Evolutionary conservation across 2,888 invertebrate genomes (phyloP), one percentile per base, ranked within the genome.

Genomic region (Mythimna loreyi): DNA sequence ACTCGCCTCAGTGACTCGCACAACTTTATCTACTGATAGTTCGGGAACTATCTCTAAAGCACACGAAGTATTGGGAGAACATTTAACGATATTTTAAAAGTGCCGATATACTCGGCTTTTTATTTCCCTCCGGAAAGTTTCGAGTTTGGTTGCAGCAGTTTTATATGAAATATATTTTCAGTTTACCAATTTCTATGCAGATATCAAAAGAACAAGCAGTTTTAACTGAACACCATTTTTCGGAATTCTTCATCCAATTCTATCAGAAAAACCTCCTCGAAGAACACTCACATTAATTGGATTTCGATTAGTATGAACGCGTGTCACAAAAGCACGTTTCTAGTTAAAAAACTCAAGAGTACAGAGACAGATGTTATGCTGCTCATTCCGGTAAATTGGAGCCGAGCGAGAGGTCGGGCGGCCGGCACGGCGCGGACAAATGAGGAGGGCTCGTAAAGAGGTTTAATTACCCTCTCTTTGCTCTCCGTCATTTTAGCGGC

Each of bases 381-480:
- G 86, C 84, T 87, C 86, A 85, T 87, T 86, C 83, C 72, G 70
- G 68, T 76, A 85, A 88, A 88, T 86, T 86, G 85, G 76, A 78
- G 81, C 70, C 84, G 78, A 82, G 83, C 77, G 85, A 84, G 76
- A 85, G 83, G 85, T 78, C 71, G 47, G 40, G 5, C 75, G 81
- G 72, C 78, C 40, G 83, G 85, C 72, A 16, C 79, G 82, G 72
- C 73, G 65, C 78, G 82, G 85, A 88, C 86, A 91, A 90, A 90
- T 86, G 86, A 89, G 87, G 82, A 84, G 87, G 81, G 79, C 86
- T 86, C 87, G 83, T 91, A 89, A 90, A 89, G 86, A 86, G 87
- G 86, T 90, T 89, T 91, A 91, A 92, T 92, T 91, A 89, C 86
- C 84, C 84, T 80, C 85, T 84, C 82, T 83, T 85, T 85, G 76